Conservation (phyloP, 2,113 vertebrate species). For the Sapajus apella region DNA sequence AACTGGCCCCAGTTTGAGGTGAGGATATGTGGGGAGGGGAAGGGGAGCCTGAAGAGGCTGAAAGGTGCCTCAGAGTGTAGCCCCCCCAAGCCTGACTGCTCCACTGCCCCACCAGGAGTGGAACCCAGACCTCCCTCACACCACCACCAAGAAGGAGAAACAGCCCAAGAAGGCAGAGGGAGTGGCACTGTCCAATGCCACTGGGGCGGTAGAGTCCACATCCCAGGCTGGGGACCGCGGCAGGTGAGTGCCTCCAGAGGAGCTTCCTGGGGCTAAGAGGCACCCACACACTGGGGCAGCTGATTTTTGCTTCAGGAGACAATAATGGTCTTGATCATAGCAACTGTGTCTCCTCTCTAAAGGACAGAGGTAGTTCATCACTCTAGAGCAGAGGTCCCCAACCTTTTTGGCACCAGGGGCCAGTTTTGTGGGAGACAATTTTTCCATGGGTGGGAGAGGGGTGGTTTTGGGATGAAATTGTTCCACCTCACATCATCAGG, state of each 20-base stretch:
- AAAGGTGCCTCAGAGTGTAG: neutral
- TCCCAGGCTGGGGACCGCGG: slow-evolving; percentile 93
- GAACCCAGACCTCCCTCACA: slow-evolving; percentile 93
- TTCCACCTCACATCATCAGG: no score
- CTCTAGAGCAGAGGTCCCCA: no score
- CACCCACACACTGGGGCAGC: no score
- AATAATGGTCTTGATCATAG: neutral
- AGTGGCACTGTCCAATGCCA: slow-evolving; percentile 87
- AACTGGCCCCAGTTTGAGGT: slow-evolving; percentile 99
- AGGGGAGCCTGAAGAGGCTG: rapidly evolving
- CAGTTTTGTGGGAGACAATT: no score
- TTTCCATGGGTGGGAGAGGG: no score
- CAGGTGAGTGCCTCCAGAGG: slow-evolving; percentile 85
- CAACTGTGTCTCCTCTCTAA: neutral
- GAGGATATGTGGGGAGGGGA: neutral
- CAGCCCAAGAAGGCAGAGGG: slow-evolving; percentile 93
- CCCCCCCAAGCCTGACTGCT: neutral
- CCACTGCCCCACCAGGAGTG: slow-evolving; percentile 88
- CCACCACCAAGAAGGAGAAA: slow-evolving; percentile 94
- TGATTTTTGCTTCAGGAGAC: neutral
- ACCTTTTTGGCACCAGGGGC: no score
- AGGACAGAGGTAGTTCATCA: neutral
- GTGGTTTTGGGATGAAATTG: no score
- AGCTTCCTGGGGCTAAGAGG: neutral
- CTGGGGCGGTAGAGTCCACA: slow-evolving; percentile 88